Conservation (phyloP, 2,113 vertebrate genomes). For the Cairina moschata region DNA sequence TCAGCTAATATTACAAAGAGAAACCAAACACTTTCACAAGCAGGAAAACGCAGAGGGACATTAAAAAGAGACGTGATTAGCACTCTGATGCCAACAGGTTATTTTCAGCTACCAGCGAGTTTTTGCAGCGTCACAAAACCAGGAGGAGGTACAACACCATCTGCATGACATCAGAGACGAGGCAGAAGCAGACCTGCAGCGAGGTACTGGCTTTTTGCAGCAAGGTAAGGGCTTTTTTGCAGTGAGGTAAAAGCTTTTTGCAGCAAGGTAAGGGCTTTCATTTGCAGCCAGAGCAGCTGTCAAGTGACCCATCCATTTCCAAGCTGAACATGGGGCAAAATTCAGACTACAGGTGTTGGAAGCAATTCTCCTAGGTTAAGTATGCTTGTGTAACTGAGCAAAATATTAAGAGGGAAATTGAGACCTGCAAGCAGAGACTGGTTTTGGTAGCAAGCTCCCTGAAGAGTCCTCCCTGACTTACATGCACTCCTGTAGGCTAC, state of each 20-base stretch:
- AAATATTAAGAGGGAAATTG: background rate
- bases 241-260: background rate
- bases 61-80: background rate
- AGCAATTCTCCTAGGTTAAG: background rate
- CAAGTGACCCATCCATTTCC: background rate
- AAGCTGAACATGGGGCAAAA: background rate
- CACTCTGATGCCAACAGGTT: background rate
- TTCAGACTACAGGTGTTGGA: background rate
- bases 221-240: background rate
- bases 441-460: background rate
- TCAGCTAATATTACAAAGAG: background rate
- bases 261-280: background rate
- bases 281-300: background rate
- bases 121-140: background rate
- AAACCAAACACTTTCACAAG: background rate
- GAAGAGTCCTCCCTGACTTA: background rate
- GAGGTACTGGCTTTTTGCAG: background rate
- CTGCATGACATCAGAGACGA: background rate
- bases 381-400: background rate
- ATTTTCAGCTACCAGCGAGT: background rate
- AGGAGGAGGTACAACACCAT: background rate
- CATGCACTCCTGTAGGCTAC: background rate
- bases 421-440: background rate
- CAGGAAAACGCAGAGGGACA: background rate
- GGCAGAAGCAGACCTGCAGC: background rate